These are phyloP conservation scores for Dolomedes plantarius DNA, from an alignment of 2,888 invertebrate genomes.

Conservation along the genomic window DNA sequence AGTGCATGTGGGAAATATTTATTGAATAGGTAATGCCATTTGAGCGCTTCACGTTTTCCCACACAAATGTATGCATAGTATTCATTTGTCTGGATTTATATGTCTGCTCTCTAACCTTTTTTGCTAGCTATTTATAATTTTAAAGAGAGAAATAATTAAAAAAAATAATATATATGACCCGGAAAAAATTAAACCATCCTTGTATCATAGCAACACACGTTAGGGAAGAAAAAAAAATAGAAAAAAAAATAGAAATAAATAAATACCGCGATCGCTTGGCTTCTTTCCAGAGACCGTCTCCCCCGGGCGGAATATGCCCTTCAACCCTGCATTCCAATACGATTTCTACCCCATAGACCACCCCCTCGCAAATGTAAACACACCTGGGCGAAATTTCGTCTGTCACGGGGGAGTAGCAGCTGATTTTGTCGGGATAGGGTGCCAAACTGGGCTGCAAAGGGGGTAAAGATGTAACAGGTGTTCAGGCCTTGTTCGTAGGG, in stretches of 20 bases:
- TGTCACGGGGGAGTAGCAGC: neutral
- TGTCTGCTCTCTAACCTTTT: too few relatives aligned
- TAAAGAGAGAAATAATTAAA: neutral
- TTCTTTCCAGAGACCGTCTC: neutral
- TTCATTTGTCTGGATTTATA: too few relatives aligned
- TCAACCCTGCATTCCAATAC: neutral
- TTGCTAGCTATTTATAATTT: too few relatives aligned
- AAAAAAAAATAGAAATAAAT: neutral
- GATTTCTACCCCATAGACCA: neutral
- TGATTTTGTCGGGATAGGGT: neutral
- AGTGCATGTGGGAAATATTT: too few relatives aligned
- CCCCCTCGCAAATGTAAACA: neutral
- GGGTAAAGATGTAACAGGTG: neutral
- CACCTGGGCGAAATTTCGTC: neutral
- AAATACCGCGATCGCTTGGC: neutral
- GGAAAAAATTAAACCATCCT: neutral
- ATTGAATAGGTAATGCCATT: too few relatives aligned
- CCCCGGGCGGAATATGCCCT: constrained; percentile 1
- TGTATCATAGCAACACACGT: neutral
- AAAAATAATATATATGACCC: neutral
- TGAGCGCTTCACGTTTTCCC: too few relatives aligned
- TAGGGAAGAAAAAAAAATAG: neutral
- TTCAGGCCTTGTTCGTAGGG: neutral
- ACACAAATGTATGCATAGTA: too few relatives aligned
- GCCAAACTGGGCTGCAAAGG: neutral